These are phyloP conservation scores for Macrostomum lignano DNA, from an alignment of 1,140 invertebrate genomes.

Conservation along the genomic window DNA sequence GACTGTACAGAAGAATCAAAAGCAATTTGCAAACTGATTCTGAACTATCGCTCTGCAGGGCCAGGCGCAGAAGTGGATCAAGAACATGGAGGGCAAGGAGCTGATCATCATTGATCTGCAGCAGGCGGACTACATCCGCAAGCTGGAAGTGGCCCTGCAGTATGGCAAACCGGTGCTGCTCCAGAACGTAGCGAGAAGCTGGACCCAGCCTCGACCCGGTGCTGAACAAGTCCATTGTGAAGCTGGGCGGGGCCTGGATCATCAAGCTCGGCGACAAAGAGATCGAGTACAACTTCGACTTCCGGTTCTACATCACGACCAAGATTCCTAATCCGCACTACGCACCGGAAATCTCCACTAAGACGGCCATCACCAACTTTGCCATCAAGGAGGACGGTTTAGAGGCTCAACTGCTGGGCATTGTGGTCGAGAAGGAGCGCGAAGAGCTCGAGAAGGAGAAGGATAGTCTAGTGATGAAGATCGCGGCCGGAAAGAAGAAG, in stretches of 20 bases:
- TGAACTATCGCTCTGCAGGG: conserved; percentile 39
- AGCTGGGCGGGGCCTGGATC: conserved; percentile 19
- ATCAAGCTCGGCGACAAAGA: conserved; percentile 27
- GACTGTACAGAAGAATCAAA: too few species aligned
- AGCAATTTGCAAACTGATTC: too few species aligned
- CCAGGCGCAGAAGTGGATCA: conserved; percentile 62
- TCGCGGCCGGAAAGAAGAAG: conserved; percentile 27
- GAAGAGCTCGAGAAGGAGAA: conserved; percentile 29
- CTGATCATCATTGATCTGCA: conserved; percentile 45
- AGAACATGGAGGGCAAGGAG: conserved; percentile 41
- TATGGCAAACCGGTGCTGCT: conserved; percentile 25
- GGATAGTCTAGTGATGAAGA: conserved; percentile 23
- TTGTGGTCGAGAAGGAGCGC: conserved; percentile 28
- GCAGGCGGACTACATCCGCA: conserved; percentile 39
- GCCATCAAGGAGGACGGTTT: conserved; percentile 44
- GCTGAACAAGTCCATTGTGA: conserved; percentile 22
- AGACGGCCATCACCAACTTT: conserved; percentile 29
- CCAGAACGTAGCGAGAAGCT: conserved; percentile 28
- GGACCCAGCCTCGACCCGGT: conserved; percentile 25
- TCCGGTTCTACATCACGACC: conserved; percentile 29
- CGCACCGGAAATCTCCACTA: conserved; percentile 27
- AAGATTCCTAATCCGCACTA: conserved; percentile 29
- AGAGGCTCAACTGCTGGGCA: conserved; percentile 28
- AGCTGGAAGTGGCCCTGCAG: conserved; percentile 38
- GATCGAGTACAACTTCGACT: conserved; percentile 23